These are phyloP conservation scores for Odontocolon sp. DNA, from an alignment of 2,888 invertebrate genomes.

Conservation along the genomic window DNA sequence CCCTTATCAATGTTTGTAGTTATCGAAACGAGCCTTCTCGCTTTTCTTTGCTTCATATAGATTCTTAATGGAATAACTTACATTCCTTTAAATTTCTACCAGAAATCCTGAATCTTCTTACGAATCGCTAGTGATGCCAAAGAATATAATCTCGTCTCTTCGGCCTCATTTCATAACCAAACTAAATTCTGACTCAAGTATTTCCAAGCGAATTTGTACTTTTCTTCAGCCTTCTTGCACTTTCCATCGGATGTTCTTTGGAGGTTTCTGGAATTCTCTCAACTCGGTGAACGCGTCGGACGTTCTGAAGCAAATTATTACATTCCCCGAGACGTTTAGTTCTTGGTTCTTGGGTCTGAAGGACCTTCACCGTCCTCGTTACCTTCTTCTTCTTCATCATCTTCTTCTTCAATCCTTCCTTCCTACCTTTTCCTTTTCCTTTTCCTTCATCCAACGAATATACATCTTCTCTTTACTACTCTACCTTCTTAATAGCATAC, in stretches of 20 bases:
- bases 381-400: not conserved
- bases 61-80: not conserved
- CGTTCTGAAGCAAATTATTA: conserved; percentile 18
- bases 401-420: too few species aligned
- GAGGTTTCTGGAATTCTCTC: conserved; percentile 3
- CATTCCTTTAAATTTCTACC: not conserved
- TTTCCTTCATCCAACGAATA: not conserved
- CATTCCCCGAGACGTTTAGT: conserved; percentile 15
- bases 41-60: not conserved
- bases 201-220: conserved; percentile 42
- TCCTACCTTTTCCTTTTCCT: not conserved
- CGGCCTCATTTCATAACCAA: conserved; percentile 5
- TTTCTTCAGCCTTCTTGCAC: not conserved
- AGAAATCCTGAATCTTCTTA: conserved; percentile 5
- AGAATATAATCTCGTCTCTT: conserved; percentile 2
- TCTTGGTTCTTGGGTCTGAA: not conserved
- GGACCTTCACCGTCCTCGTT: conserved; percentile 8
- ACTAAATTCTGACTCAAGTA: conserved; percentile 24
- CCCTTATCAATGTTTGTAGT: too few species aligned
- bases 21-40: not conserved
- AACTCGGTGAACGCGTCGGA: conserved; percentile 5
- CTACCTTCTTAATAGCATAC: conserved; percentile 6
- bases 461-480: not conserved
- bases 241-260: conserved; percentile 11
- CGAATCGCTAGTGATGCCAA: conserved; percentile 16